phyloP scores from a whole-genome alignment of 1,140 invertebrate species.

The Monomorium pharaonis region DNA sequence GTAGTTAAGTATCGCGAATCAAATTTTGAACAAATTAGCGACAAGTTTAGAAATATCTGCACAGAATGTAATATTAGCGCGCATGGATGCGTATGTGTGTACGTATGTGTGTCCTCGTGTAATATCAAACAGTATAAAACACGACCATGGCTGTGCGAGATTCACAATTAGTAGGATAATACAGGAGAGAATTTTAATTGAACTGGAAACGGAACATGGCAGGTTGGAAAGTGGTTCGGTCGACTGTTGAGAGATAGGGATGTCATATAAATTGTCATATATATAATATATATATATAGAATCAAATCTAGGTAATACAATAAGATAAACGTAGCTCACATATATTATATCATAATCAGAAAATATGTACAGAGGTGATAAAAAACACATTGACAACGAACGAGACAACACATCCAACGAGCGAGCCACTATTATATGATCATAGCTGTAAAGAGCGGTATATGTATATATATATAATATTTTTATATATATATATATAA shows the following conservation, averaged over 20 bases:
- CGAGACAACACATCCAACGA: constrained; percentile 86
- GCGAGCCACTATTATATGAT: constrained; percentile 85
- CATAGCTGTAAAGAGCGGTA: constrained; percentile 81
- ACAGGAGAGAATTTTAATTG: constrained; percentile 14
- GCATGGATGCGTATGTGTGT: neutral
- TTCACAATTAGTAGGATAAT: constrained; percentile 60
- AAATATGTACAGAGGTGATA: constrained; percentile 84
- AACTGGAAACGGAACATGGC: neutral
- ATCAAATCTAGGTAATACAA: constrained; percentile 83
- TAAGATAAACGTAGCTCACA: constrained; percentile 82
- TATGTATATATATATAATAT: constrained; percentile 53
- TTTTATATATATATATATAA: constrained; percentile 63
- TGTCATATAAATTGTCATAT: constrained; percentile 67
- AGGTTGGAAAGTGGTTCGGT: neutral
- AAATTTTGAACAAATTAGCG: constrained; percentile 4
- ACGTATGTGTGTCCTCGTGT: constrained; percentile 58
- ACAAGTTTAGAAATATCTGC: constrained; percentile 83
- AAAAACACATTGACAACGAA: constrained; percentile 85
- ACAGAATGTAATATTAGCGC: constrained; percentile 60
- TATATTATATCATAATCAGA: constrained; percentile 78
- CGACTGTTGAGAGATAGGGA: constrained; percentile 18
- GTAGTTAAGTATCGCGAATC: neutral
- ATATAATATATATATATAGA: no score
- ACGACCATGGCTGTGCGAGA: constrained; percentile 66
- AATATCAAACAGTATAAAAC: constrained; percentile 59